Percentiles rank a stretch among this genome's conserved stretches.
Evolutionary conservation across 2,797 vertebrate species (phyloP).

Genomic region (Gila robusta): DNA sequence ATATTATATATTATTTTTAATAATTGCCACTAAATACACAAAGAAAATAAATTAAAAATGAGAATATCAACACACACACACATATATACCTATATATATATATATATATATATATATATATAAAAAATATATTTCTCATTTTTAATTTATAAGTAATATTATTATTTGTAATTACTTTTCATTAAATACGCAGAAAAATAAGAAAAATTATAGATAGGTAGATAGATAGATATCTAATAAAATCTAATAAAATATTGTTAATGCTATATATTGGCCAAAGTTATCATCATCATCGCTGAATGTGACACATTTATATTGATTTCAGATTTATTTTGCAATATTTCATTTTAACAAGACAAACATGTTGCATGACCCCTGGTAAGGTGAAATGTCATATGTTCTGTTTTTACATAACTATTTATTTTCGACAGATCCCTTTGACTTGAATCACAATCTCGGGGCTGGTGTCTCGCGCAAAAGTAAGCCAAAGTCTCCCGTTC

Average conservation of each 20-base stretch:
- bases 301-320: background rate
- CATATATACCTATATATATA: background rate
- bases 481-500: conserved; percentile 72
- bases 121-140: no score
- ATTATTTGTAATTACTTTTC: no score
- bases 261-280: background rate
- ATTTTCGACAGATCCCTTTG: conserved; percentile 89
- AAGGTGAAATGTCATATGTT: background rate
- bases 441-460: conserved; percentile 98
- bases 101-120: background rate
- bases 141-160: background rate
- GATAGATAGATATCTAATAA: no score
- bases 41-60: no score
- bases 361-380: background rate
- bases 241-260: no score
- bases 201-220: no score
- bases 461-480: conserved; percentile 99
- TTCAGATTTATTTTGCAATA: background rate
- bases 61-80: no score
- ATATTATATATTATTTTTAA: no score
- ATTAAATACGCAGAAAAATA: no score
- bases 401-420: background rate
- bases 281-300: background rate
- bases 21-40: no score
- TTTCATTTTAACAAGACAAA: background rate